Evolutionary conservation across 1,140 invertebrate species (phyloP).

Genomic region (Hylaeus anthracinus): DNA sequence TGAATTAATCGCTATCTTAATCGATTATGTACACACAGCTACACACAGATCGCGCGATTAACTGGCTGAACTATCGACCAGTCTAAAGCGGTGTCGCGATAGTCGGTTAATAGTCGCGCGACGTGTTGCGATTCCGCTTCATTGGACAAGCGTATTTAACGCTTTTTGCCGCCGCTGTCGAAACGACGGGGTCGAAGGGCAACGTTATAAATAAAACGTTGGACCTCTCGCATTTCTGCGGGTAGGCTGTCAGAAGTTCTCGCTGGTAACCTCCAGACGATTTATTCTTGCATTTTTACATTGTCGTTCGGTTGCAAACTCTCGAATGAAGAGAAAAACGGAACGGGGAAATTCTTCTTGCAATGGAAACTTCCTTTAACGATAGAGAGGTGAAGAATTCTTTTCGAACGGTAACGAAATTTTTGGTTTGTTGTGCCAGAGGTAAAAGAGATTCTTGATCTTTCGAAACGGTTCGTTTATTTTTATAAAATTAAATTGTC

Average conservation of each 20-base stretch:
- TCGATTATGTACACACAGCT: conserved; percentile 26
- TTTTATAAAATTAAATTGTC: too few species aligned
- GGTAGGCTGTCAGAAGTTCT: not conserved
- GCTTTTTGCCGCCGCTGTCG: conserved; percentile 52
- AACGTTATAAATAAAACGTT: conserved; percentile 48
- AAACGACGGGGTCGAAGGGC: conserved; percentile 54
- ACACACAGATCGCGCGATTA: conserved; percentile 32
- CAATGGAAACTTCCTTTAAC: too few species aligned
- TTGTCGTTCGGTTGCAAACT: not conserved
- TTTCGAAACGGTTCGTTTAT: too few species aligned
- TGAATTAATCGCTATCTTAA: conserved; percentile 42
- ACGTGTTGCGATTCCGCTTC: conserved; percentile 52
- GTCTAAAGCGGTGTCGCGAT: conserved; percentile 41
- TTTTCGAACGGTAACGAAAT: too few species aligned
- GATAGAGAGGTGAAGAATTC: too few species aligned
- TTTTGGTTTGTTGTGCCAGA: too few species aligned
- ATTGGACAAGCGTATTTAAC: conserved; percentile 44
- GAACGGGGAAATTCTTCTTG: not conserved
- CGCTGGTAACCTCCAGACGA: not conserved
- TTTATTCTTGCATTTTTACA: not conserved
- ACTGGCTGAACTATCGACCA: conserved; percentile 32
- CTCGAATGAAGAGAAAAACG: not conserved
- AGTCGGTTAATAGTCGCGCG: conserved; percentile 32
- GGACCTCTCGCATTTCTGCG: conserved; percentile 8
- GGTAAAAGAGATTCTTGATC: too few species aligned